phyloP scores from a whole-genome alignment of 35 echinoderm and acorn worm species.

The Ophiothrix spiculata region DNA sequence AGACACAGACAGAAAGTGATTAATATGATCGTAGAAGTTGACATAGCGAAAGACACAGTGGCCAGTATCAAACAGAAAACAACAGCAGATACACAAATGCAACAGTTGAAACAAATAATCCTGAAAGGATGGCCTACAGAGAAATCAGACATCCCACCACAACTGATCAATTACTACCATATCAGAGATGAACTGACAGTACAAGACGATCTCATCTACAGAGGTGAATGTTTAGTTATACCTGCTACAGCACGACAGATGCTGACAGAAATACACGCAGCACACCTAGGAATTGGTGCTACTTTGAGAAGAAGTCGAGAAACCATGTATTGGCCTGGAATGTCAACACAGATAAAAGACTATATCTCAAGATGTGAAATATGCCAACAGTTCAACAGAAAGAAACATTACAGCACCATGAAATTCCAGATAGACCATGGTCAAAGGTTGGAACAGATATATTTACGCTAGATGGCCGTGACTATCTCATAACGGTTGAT shows the following conservation, averaged over 20 bases:
- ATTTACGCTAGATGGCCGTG: slow-evolving; percentile 24
- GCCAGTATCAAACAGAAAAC: too few species aligned
- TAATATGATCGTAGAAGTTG: too few species aligned
- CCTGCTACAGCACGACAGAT: too few species aligned
- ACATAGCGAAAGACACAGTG: too few species aligned
- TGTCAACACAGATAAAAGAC: slow-evolving; percentile 47
- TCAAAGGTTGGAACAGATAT: slow-evolving; percentile 41
- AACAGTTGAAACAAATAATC: too few species aligned
- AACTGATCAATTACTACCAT: not conserved
- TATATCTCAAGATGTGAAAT: slow-evolving; percentile 25
- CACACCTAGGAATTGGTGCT: slow-evolving; percentile 57
- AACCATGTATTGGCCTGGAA: slow-evolving; percentile 56
- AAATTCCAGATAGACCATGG: slow-evolving; percentile 55
- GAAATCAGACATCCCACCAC: too few species aligned
- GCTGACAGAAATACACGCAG: slow-evolving; percentile 37
- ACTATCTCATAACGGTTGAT: slow-evolving; percentile 54
- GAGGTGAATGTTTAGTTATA: too few species aligned
- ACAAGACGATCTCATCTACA: too few species aligned
- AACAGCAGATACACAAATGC: too few species aligned
- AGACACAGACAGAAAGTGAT: too few species aligned
- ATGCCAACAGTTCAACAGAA: slow-evolving; percentile 16
- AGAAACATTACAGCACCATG: slow-evolving; percentile 44
- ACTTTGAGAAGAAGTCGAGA: slow-evolving; percentile 49
- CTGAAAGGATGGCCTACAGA: too few species aligned
- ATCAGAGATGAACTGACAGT: too few species aligned